Percentiles rank a stretch among this genome's conserved stretches.
These are phyloP conservation scores for Eurosta solidaginis DNA, from an alignment of 1,140 invertebrate genomes.

Conservation along the genomic window DNA sequence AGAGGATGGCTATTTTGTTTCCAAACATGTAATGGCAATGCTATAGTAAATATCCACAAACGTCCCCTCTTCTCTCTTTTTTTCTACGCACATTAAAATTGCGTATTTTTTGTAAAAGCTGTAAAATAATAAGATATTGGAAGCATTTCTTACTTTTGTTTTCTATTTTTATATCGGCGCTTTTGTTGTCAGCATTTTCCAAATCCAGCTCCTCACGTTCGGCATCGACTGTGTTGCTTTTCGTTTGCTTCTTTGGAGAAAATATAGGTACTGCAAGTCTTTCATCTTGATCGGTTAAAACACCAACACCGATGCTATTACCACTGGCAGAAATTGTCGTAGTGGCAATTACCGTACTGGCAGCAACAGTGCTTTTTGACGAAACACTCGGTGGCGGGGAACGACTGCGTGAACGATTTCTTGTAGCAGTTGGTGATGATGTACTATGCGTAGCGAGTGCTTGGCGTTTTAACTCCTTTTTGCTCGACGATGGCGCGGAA, in stretches of 20 bases:
- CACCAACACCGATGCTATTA: background rate
- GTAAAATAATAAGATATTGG: conserved; percentile 5
- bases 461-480: conserved; percentile 39
- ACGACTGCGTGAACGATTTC: conserved; percentile 47
- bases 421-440: conserved; percentile 33
- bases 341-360: too few relatives aligned
- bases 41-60: background rate
- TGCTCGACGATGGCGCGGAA: conserved; percentile 42
- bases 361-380: too few relatives aligned
- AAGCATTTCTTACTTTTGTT: conserved; percentile 13
- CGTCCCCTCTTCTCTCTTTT: background rate
- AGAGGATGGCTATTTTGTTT: too few relatives aligned
- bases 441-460: conserved; percentile 34
- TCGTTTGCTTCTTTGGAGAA: background rate
- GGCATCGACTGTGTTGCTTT: background rate
- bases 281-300: background rate
- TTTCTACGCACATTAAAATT: conserved; percentile 8
- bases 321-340: too few relatives aligned
- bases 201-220: background rate
- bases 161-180: background rate
- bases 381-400: conserved; percentile 36
- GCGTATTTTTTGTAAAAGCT: conserved; percentile 15
- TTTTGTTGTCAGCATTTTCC: background rate
- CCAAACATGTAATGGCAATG: background rate
- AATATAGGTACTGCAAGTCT: background rate